Evolutionary conservation across 2,113 vertebrate genomes (phyloP).

Genomic region (Micronisus gabar): DNA sequence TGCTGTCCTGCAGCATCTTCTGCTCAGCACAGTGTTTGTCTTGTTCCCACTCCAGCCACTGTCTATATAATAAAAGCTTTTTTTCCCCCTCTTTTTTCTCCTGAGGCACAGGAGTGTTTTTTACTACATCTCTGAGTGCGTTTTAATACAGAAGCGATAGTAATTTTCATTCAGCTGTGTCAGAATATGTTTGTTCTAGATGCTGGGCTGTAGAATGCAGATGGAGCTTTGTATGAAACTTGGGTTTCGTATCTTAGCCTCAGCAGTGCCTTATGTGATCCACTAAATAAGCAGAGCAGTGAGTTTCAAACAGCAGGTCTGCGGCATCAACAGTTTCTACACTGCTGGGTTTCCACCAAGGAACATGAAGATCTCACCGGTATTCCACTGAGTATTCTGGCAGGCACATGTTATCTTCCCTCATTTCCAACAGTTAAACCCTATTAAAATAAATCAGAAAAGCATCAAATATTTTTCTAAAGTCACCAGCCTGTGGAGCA

Average conservation of each 20-base stretch:
- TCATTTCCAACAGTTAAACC: neutral
- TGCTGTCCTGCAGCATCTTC: neutral
- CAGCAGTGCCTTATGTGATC: neutral
- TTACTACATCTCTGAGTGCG: neutral
- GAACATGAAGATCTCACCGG: neutral
- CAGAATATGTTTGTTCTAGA: neutral
- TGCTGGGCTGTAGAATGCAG: neutral
- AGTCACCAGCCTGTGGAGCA: neutral
- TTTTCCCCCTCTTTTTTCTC: neutral
- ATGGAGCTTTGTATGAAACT: neutral
- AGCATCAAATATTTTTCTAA: neutral
- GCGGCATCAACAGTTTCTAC: neutral
- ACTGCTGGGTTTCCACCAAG: neutral
- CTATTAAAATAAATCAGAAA: neutral
- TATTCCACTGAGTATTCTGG: neutral
- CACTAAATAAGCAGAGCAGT: neutral
- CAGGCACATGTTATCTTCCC: neutral
- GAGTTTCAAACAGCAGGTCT: neutral
- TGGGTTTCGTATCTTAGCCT: neutral
- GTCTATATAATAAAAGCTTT: neutral
- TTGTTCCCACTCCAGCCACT: neutral
- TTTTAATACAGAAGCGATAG: neutral
- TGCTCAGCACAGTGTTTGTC: neutral
- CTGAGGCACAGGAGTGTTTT: neutral
- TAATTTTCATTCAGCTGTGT: neutral